Percentiles rank a stretch among this genome's conserved stretches.
Conservation (phyloP, 2,113 vertebrate genomes). For the Odontesthes bonariensis region DNA sequence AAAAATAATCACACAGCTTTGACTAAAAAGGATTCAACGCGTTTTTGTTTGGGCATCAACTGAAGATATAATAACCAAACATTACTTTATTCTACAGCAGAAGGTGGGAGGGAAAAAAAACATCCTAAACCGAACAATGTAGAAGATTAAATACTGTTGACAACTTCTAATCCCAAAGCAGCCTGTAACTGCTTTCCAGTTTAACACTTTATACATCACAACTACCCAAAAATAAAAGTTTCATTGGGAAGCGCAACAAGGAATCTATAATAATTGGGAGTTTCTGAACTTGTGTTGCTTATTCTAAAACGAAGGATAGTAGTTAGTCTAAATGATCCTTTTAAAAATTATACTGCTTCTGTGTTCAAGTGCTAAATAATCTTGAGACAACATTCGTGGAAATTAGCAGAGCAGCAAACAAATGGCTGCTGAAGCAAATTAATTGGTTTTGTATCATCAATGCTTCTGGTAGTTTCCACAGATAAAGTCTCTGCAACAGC, state of each 20-base stretch:
- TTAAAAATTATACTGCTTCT: neutral
- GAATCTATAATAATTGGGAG: neutral
- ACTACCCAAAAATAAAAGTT: no score
- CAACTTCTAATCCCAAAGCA: neutral
- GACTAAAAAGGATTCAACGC: neutral
- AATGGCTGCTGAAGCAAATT: neutral
- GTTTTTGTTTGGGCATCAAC: constrained; percentile 18
- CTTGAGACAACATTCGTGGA: neutral
- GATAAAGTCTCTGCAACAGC: neutral
- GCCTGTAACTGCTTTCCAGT: no score
- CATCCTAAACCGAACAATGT: no score
- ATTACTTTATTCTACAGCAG: neutral
- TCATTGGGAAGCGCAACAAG: neutral
- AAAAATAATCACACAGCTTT: constrained; percentile 9
- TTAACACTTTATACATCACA: no score
- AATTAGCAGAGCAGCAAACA: neutral
- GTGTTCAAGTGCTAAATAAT: neutral
- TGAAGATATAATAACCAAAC: neutral
- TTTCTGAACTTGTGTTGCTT: neutral
- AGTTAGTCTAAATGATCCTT: neutral
- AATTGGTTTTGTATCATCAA: neutral
- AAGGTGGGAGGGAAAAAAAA: neutral
- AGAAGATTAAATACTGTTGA: no score
- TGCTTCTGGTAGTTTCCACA: no score
- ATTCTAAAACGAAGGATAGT: neutral